These are phyloP conservation scores for Chionis minor DNA, from an alignment of 2,113 vertebrate species.

Conservation along the genomic window DNA sequence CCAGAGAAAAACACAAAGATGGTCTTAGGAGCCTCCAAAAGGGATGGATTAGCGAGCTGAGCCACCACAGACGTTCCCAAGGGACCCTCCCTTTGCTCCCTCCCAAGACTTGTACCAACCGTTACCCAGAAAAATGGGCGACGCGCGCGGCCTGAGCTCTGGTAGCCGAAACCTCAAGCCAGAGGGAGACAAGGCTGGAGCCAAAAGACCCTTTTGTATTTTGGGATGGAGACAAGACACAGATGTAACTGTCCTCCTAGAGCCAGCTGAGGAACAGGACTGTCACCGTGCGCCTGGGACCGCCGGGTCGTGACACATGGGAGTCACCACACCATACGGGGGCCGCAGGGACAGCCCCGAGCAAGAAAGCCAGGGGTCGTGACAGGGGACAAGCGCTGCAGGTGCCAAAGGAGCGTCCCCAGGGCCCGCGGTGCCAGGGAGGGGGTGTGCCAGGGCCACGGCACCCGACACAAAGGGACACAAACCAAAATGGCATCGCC, in stretches of 20 bases:
- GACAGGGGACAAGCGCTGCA: not conserved
- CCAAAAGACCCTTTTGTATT: not conserved
- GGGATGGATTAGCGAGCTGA: not conserved
- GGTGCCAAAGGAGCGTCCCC: fast-evolving
- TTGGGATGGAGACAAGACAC: not conserved
- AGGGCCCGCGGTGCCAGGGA: not conserved
- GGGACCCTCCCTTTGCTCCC: not conserved
- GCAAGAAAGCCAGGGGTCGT: fast-evolving
- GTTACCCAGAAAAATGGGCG: not conserved
- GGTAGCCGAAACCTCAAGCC: not conserved
- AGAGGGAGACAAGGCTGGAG: not conserved
- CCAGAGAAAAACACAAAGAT: not conserved
- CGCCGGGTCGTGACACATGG: fast-evolving
- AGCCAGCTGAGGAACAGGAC: not conserved
- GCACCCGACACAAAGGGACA: not conserved
- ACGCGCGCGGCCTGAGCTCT: fast-evolving
- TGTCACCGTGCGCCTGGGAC: fast-evolving
- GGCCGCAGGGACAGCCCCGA: not conserved
- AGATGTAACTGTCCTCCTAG: fast-evolving
- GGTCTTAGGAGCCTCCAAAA: not conserved
- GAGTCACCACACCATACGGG: fast-evolving
- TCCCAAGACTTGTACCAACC: not conserved
- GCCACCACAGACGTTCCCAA: not conserved
- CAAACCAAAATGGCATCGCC: fast-evolving
- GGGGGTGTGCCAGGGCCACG: not conserved